Evolutionary conservation across 2,113 vertebrate genomes (phyloP), one percentile per base, ranked within the genome.

Genomic region (Procavia capensis): DNA sequence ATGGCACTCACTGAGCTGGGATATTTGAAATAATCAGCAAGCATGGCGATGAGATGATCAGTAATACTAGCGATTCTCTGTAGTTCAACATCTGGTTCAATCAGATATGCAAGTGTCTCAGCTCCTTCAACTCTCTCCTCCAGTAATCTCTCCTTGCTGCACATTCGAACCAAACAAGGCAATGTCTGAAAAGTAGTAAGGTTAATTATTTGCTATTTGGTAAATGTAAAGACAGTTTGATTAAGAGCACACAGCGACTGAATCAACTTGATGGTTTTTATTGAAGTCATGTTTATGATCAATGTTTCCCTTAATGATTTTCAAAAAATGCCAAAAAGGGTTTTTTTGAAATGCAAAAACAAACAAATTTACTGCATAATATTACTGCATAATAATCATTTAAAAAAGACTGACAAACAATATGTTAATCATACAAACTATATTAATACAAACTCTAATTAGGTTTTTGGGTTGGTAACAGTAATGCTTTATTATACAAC

Each of bases 1-100:
- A 99, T 99, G 97, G 99, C 99, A 6, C 99, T 99, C 98, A 99
- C 99, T 2, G 99, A 99, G 98, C 99, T 99, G 94, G 99, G 99
- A 96, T 99, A 99, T 97, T 99, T 99, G 98, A 99, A 99, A 98
- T 99, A 99, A 98, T 99, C 99, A 0, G 99, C 99, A 95, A 99
- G 98, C 99, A 99, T 99, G 96, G 99, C 98, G 85, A 99, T 99
- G 93, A 99, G 99, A 98, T 99, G 99, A 97, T 99, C 99, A 0
- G 99, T 99, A 96, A 99, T 99, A 98, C 99, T 99, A 83, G 99
- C 99, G 22, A 99, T 99, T 95, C 99, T 98, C 98, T 99, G 99
- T 50, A 99, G 99, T 97, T 99, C 99, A 96, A 99, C 99, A 22
- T 99, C 99, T 0, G 99, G 99, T 98, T 99, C 99, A 82, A 99